Conservation (phyloP, 35 echinoderm and acorn worm genomes). For the Acanthaster planci region DNA sequence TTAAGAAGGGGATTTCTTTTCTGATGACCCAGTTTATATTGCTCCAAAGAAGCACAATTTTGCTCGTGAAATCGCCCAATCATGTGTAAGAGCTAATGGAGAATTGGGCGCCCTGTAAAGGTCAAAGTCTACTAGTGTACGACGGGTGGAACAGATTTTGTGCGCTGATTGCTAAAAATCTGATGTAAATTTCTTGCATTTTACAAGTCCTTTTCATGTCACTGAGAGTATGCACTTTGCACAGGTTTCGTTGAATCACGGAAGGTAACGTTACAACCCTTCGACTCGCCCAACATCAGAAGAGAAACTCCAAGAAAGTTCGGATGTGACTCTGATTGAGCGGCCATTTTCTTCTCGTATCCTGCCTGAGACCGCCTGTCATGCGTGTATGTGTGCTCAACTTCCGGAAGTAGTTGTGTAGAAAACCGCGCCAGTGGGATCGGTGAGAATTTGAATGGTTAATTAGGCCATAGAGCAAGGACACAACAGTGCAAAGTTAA, state of each 20-base stretch:
- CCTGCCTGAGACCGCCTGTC: too few relatives aligned
- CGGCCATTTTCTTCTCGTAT: conserved; percentile 19
- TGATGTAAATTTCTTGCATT: too few relatives aligned
- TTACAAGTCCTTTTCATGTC: background rate
- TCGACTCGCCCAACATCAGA: background rate
- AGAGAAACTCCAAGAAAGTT: background rate
- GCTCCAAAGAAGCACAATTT: too few relatives aligned
- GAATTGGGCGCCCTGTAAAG: too few relatives aligned
- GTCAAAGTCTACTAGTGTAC: too few relatives aligned
- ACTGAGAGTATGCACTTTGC: background rate
- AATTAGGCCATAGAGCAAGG: background rate
- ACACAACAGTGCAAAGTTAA: background rate
- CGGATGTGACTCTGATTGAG: background rate
- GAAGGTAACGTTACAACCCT: background rate
- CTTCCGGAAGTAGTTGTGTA: conserved; percentile 8
- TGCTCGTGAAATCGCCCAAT: too few relatives aligned
- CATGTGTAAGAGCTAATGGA: too few relatives aligned
- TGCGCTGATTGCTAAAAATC: too few relatives aligned
- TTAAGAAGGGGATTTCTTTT: too few relatives aligned
- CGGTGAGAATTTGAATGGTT: background rate
- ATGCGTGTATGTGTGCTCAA: background rate
- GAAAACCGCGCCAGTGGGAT: background rate
- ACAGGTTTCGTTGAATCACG: background rate
- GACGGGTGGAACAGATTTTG: too few relatives aligned
- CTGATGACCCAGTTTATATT: too few relatives aligned